Conservation (phyloP, 2,888 invertebrate species). For the Apodemia hepburni region DNA sequence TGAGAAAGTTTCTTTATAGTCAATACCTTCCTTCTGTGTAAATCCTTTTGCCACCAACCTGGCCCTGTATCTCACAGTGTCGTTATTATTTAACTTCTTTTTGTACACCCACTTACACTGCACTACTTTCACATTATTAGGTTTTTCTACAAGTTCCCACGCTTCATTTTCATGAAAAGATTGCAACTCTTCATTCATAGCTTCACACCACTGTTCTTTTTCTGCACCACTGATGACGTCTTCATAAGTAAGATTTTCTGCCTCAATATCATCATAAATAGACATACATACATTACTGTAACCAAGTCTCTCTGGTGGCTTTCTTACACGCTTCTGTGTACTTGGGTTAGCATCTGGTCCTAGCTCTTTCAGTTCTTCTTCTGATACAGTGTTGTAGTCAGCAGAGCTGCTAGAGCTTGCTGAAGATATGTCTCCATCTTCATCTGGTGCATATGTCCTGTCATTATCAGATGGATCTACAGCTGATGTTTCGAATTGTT, state of each 20-base stretch:
- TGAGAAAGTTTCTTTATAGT: constrained; percentile 30
- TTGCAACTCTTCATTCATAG: constrained; percentile 24
- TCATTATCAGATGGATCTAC: no score
- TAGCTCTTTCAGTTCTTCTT: constrained; percentile 10
- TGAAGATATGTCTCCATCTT: no score
- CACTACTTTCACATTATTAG: constrained; percentile 19
- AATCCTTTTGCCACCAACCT: constrained; percentile 27
- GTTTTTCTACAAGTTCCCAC: constrained; percentile 23
- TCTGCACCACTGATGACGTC: constrained; percentile 24
- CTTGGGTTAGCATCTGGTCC: constrained; percentile 5
- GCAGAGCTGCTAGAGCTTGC: no score
- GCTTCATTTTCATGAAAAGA: constrained; percentile 25
- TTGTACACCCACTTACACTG: constrained; percentile 22
- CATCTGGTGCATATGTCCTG: no score
- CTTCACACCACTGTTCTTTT: constrained; percentile 21
- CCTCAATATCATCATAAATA: constrained; percentile 15
- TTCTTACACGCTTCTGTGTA: constrained; percentile 16
- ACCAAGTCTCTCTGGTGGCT: constrained; percentile 19
- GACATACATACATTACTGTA: constrained; percentile 21
- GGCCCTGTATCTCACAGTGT: constrained; percentile 27
- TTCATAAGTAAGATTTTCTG: constrained; percentile 20
- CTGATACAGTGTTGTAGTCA: no score
- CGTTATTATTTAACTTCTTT: constrained; percentile 28
- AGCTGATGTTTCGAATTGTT: no score
- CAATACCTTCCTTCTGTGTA: constrained; percentile 19